A percentile compares a stretch with the other conserved stretches of the same genome.
Evolutionary conservation across 2,797 vertebrate genomes (phyloP).

Genomic region (Gadopsis marmoratus): DNA sequence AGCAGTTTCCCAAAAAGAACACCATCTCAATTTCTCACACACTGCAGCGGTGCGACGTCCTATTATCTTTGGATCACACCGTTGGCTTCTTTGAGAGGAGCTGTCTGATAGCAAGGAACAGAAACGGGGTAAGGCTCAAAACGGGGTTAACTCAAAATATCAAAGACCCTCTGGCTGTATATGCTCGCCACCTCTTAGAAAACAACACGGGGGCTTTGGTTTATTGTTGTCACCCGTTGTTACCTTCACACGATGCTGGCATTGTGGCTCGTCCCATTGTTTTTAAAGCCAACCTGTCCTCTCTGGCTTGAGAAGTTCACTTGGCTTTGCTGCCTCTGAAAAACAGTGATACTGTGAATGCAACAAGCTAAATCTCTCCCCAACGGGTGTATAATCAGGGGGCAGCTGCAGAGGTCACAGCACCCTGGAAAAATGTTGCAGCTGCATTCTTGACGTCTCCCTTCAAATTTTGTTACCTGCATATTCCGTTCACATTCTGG

Average conservation of each 20-base stretch:
- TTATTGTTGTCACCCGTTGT: slow-evolving; percentile 17
- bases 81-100: slow-evolving; percentile 35
- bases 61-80: slow-evolving; percentile 50
- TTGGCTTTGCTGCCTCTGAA: slow-evolving; percentile 10
- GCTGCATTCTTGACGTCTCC: slow-evolving; percentile 33
- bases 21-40: slow-evolving; percentile 48
- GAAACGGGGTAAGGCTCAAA: slow-evolving; percentile 20
- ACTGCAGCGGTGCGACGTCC: slow-evolving; percentile 14
- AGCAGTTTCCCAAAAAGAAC: slow-evolving; percentile 43
- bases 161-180: slow-evolving; percentile 33
- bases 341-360: slow-evolving; percentile 23
- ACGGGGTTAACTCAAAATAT: slow-evolving; percentile 52
- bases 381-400: slow-evolving; percentile 46
- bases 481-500: slow-evolving; percentile 2
- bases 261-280: slow-evolving; percentile 7
- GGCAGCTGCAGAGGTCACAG: slow-evolving; percentile 48
- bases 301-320: slow-evolving; percentile 3
- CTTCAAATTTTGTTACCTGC: slow-evolving; percentile 1
- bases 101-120: slow-evolving; percentile 39
- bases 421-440: slow-evolving; percentile 41
- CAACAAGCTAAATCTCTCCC: slow-evolving; percentile 34
- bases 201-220: slow-evolving; percentile 12
- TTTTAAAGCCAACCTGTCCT: slow-evolving; percentile 18
- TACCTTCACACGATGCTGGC: slow-evolving; percentile 5
- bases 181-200: slow-evolving; percentile 26